Conservation (phyloP, 2,113 vertebrate genomes). For the Callionymus lyra region DNA sequence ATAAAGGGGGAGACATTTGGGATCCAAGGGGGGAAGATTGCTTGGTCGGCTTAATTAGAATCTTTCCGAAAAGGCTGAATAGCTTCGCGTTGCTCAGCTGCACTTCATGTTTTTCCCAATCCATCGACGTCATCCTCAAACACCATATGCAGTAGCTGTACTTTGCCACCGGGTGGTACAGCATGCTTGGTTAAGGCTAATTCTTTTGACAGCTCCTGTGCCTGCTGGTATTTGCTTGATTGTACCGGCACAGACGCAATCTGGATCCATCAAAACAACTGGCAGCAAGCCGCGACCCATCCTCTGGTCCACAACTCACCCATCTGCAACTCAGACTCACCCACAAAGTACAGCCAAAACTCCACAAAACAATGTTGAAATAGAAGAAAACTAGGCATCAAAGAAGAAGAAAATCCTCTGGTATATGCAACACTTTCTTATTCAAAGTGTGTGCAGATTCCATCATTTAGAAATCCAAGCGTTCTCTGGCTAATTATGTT, state of each 20-base stretch:
- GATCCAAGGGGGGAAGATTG: slow-evolving; percentile 49
- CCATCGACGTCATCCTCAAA: slow-evolving; percentile 26
- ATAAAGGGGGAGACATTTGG: slow-evolving; percentile 56
- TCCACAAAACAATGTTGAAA: slow-evolving; percentile 21
- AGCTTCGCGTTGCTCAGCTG: slow-evolving; percentile 29
- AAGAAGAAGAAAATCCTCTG: slow-evolving; percentile 12
- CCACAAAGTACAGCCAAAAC: slow-evolving; percentile 17
- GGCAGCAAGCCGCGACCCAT: slow-evolving; percentile 44
- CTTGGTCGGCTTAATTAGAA: slow-evolving; percentile 66
- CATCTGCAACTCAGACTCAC: slow-evolving; percentile 14
- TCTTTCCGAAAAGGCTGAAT: slow-evolving; percentile 49
- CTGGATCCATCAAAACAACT: slow-evolving; percentile 66
- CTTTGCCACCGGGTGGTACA: slow-evolving; percentile 87
- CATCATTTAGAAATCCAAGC: slow-evolving; percentile 12
- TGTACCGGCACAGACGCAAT: slow-evolving; percentile 61
- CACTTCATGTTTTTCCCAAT: slow-evolving; percentile 32
- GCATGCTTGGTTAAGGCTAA: slow-evolving; percentile 71
- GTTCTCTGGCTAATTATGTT: slow-evolving; percentile 27
- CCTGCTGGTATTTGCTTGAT: slow-evolving; percentile 60
- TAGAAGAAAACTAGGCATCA: slow-evolving; percentile 9
- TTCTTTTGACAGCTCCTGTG: slow-evolving; percentile 59
- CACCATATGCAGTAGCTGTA: slow-evolving; percentile 71
- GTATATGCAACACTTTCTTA: slow-evolving; percentile 4
- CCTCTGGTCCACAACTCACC: slow-evolving; percentile 37
- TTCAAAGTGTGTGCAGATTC: slow-evolving; percentile 15